Percentiles rank a stretch among this genome's conserved stretches.
Conservation (phyloP, 1,140 invertebrate genomes). For the Carcinoscorpius rotundicauda region DNA sequence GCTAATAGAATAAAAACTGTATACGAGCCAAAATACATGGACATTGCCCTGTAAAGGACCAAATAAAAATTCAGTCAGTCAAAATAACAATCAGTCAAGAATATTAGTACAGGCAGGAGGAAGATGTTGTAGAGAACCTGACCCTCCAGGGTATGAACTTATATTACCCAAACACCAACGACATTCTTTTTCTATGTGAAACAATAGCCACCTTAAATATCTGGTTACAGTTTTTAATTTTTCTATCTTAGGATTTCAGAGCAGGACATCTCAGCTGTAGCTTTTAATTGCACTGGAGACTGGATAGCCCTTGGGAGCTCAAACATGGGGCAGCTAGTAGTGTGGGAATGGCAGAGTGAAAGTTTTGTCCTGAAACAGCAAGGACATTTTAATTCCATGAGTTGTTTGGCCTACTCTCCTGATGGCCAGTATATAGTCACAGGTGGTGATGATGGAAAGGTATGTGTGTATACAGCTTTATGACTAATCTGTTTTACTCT, state of each 20-base stretch:
- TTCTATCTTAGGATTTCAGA: slow-evolving; percentile 52
- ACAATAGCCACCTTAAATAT: background rate
- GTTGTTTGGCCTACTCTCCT: slow-evolving; percentile 72
- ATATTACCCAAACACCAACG: too few species aligned
- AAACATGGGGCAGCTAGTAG: slow-evolving; percentile 62
- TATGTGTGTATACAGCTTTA: slow-evolving; percentile 24
- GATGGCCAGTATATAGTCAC: slow-evolving; percentile 84
- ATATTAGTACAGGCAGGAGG: too few species aligned
- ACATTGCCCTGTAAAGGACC: too few species aligned
- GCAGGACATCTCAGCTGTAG: slow-evolving; percentile 61
- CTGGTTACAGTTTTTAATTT: slow-evolving; percentile 21
- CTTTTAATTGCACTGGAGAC: slow-evolving; percentile 75
- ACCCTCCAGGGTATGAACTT: too few species aligned
- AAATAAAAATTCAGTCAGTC: too few species aligned
- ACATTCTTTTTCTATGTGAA: too few species aligned
- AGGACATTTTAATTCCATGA: slow-evolving; percentile 80
- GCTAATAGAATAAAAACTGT: too few species aligned
- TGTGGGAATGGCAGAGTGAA: slow-evolving; percentile 99
- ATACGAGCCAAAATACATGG: too few species aligned
- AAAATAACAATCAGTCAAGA: too few species aligned
- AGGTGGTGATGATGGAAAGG: slow-evolving; percentile 89
- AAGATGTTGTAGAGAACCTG: too few species aligned
- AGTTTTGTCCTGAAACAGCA: slow-evolving; percentile 97
- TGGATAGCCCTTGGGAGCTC: slow-evolving; percentile 84
- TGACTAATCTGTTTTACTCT: too few species aligned